These are phyloP conservation scores for Parazoanthus darwini DNA, from an alignment of 92 coral and sea anemone genomes.

Conservation along the genomic window DNA sequence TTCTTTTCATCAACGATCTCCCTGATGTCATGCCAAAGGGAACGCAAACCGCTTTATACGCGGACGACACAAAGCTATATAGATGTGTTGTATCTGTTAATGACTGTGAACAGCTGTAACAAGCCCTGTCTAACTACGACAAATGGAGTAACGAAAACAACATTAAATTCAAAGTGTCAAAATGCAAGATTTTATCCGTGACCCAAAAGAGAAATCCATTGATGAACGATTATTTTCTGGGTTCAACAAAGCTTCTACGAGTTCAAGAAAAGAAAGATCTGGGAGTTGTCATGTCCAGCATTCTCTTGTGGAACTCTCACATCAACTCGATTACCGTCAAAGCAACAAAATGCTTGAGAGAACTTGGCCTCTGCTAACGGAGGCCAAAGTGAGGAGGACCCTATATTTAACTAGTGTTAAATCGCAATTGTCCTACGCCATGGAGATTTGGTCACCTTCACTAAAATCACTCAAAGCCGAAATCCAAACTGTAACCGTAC, in stretches of 20 bases:
- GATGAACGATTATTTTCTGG: not conserved
- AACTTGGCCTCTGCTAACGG: no score
- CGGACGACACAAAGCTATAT: not conserved
- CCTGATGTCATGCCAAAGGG: not conserved
- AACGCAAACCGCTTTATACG: not conserved
- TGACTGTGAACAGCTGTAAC: not conserved
- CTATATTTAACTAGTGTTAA: no score
- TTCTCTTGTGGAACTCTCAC: no score
- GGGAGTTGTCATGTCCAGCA: not conserved
- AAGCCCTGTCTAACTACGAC: not conserved
- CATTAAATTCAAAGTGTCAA: not conserved
- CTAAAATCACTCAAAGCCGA: no score
- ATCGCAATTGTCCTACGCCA: no score
- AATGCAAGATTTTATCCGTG: not conserved
- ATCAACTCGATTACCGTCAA: no score
- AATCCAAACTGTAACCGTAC: no score
- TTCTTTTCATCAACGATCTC: conserved; percentile 1
- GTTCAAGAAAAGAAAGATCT: not conserved
- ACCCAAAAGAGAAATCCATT: not conserved
- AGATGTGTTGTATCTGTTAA: not conserved
- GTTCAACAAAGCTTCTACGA: not conserved
- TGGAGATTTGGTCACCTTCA: no score
- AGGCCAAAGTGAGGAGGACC: no score
- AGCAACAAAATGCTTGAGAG: no score
- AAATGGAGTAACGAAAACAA: not conserved